phyloP scores from a whole-genome alignment of 30 jellyfish, hydroid and myxozoan genomes.

The Catostylus mosaicus region DNA sequence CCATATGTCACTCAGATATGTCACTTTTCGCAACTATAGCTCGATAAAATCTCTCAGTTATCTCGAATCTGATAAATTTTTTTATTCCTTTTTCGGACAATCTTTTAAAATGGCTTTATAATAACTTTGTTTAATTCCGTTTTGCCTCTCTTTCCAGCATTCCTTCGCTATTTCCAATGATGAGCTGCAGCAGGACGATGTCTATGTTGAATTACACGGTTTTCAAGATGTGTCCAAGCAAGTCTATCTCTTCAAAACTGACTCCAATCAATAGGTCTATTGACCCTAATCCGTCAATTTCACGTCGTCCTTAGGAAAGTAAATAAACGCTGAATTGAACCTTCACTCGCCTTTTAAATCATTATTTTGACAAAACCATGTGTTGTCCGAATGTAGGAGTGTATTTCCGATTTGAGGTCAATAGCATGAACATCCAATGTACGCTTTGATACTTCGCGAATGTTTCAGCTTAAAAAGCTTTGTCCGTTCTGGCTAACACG shows the following conservation, averaged over 20 bases:
- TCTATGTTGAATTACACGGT: no score
- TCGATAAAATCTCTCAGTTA: no score
- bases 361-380: neutral
- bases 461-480: neutral
- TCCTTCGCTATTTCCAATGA: no score
- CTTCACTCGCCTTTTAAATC: neutral
- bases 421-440: neutral
- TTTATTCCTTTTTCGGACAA: no score
- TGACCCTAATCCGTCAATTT: neutral
- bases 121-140: no score
- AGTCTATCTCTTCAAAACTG: neutral
- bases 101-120: no score
- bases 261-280: neutral
- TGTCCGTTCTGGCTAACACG: neutral
- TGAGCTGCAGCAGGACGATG: no score
- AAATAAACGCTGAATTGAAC: neutral
- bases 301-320: neutral
- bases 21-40: no score
- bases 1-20: no score
- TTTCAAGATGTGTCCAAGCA: neutral
- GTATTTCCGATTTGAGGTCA: constrained; percentile 1
- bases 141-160: no score
- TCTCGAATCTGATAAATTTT: no score
- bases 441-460: neutral
- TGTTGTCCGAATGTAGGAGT: neutral